These are phyloP conservation scores for Mormyrus hasselquistii DNA, from an alignment of 2,797 vertebrate genomes.

Conservation along the genomic window DNA sequence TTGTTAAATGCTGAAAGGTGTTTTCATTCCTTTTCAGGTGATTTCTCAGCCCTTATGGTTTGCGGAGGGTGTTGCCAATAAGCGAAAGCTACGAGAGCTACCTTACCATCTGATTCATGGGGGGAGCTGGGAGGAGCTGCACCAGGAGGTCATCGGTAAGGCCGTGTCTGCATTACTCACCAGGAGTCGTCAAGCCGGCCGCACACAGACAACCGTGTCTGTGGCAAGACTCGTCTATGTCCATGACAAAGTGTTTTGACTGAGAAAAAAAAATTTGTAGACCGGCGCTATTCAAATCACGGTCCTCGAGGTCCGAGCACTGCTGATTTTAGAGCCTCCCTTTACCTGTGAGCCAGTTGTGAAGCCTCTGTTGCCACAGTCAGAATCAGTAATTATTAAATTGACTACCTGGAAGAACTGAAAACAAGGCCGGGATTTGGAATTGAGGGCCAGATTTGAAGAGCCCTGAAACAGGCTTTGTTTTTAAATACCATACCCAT, in stretches of 20 bases:
- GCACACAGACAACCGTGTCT: not conserved
- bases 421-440: not conserved
- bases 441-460: not conserved
- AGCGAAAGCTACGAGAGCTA: constrained; percentile 70
- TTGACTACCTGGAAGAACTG: not conserved
- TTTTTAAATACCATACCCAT: not conserved
- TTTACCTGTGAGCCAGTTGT: not conserved
- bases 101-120: constrained; percentile 64
- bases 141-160: constrained; percentile 64
- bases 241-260: not conserved
- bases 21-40: constrained; percentile 51
- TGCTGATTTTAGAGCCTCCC: not conserved
- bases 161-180: not conserved
- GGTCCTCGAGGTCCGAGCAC: not conserved
- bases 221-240: not conserved
- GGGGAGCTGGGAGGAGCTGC: constrained; percentile 60
- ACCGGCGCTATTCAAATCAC: not conserved
- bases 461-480: not conserved
- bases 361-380: not conserved
- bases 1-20: not conserved
- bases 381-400: not conserved
- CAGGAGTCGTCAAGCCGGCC: not conserved
- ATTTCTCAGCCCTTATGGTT: constrained; percentile 74
- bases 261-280: not conserved
- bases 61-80: constrained; percentile 57